A percentile compares a stretch with the other conserved stretches of the same genome.
Conservation (phyloP, 2,888 invertebrate genomes). For the Mantis religiosa region DNA sequence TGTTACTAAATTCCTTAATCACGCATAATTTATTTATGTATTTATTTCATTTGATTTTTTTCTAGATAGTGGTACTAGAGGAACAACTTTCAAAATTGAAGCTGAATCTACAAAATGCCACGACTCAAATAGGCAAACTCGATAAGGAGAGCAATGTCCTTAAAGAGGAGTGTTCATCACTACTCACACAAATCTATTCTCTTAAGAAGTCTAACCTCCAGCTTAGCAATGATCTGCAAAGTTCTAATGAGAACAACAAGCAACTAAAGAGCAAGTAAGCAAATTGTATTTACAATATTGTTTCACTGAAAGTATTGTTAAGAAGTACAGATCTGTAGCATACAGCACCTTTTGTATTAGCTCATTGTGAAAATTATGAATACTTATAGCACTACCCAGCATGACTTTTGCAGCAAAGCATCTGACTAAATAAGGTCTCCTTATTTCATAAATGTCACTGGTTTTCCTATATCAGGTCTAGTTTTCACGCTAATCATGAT, state of each 20-base stretch:
- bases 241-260: conserved; percentile 45
- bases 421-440: no score
- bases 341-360: no score
- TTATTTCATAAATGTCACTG: no score
- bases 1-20: no score
- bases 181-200: conserved; percentile 54
- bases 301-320: no score
- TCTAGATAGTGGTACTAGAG: conserved; percentile 41
- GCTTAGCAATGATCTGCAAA: conserved; percentile 48
- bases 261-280: conserved; percentile 37
- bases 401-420: no score
- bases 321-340: no score
- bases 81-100: conserved; percentile 41
- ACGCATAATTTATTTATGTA: no score
- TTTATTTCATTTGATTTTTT: neutral
- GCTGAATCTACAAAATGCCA: conserved; percentile 36
- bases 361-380: no score
- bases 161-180: conserved; percentile 58
- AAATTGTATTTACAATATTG: neutral
- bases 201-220: conserved; percentile 55
- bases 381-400: no score
- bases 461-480: no score
- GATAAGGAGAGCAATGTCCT: conserved; percentile 49
- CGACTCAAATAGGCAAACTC: conserved; percentile 44
- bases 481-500: no score